phyloP scores from a whole-genome alignment of 2,888 invertebrate species.

The Pammene aurita region DNA sequence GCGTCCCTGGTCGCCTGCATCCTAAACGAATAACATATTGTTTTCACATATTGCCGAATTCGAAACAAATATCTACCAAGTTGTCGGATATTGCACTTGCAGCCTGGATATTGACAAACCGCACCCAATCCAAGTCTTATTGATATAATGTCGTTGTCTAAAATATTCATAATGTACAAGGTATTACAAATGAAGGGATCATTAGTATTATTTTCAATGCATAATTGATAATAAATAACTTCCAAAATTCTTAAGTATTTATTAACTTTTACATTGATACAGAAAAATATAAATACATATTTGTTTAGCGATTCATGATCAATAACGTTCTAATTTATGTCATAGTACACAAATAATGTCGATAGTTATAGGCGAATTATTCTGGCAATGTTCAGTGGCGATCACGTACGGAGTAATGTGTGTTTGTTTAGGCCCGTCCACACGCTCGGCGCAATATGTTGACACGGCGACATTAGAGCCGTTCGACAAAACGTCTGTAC shows the following conservation, averaged over 20 bases:
- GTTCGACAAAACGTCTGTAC: slow-evolving; percentile 57
- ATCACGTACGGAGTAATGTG: slow-evolving; percentile 63
- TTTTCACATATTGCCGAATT: slow-evolving; percentile 43
- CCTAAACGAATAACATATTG: slow-evolving; percentile 44
- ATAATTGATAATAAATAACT: too few species aligned
- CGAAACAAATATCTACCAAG: slow-evolving; percentile 40
- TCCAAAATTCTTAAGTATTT: too few species aligned
- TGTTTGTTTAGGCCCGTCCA: slow-evolving; percentile 76
- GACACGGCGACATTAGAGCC: slow-evolving; percentile 67
- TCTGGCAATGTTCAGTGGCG: slow-evolving; percentile 43
- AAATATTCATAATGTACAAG: too few species aligned
- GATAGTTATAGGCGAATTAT: slow-evolving; percentile 24
- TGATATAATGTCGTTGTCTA: not conserved
- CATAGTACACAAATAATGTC: slow-evolving; percentile 5
- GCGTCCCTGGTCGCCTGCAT: slow-evolving; percentile 43
- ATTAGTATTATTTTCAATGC: too few species aligned
- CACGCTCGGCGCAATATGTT: slow-evolving; percentile 57
- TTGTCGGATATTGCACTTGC: slow-evolving; percentile 18
- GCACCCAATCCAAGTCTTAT: slow-evolving; percentile 26
- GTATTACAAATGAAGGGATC: too few species aligned
- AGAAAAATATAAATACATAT: too few species aligned
- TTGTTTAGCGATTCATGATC: not conserved
- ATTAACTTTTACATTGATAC: too few species aligned
- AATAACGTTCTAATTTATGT: slow-evolving; percentile 1
- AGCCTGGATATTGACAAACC: slow-evolving; percentile 25